Percentiles rank a stretch among this genome's conserved stretches.
These are phyloP conservation scores for Cottoperca gobio DNA, from an alignment of 2,797 vertebrate genomes.

Conservation along the genomic window DNA sequence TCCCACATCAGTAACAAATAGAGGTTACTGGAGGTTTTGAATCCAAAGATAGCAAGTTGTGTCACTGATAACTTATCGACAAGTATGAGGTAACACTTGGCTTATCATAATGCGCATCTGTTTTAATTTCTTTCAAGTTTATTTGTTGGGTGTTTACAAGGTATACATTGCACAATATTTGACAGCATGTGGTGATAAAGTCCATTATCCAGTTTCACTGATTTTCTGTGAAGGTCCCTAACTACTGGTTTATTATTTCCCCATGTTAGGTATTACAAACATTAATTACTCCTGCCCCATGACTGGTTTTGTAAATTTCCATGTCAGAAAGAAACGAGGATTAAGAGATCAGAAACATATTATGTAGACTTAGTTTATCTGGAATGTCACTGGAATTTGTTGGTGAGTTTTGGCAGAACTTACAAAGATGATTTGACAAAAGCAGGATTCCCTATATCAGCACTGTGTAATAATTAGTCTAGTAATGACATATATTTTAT, in stretches of 20 bases:
- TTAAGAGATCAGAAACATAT: background rate
- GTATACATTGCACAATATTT: slow-evolving; percentile 33
- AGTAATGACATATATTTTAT: background rate
- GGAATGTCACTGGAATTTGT: background rate
- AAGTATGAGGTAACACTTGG: background rate
- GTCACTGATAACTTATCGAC: slow-evolving; percentile 14
- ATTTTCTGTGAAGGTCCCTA: background rate
- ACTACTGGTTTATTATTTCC: background rate
- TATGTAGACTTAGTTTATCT: background rate
- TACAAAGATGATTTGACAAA: background rate
- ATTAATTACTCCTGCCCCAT: background rate
- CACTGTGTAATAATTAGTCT: too few relatives aligned
- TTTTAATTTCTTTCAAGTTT: slow-evolving; percentile 2
- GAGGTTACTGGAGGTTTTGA: background rate
- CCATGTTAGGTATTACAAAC: background rate
- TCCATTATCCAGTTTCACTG: slow-evolving; percentile 1
- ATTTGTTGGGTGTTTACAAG: background rate
- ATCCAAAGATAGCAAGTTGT: background rate
- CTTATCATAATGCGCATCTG: slow-evolving; percentile 19
- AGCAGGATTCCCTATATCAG: too few relatives aligned
- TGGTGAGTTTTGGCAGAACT: background rate
- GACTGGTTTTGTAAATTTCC: slow-evolving; percentile 5
- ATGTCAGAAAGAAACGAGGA: background rate
- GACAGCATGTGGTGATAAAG: slow-evolving; percentile 30
- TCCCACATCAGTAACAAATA: background rate